These are phyloP conservation scores for Dryobota labecula DNA, from an alignment of 2,888 invertebrate genomes.

Conservation along the genomic window DNA sequence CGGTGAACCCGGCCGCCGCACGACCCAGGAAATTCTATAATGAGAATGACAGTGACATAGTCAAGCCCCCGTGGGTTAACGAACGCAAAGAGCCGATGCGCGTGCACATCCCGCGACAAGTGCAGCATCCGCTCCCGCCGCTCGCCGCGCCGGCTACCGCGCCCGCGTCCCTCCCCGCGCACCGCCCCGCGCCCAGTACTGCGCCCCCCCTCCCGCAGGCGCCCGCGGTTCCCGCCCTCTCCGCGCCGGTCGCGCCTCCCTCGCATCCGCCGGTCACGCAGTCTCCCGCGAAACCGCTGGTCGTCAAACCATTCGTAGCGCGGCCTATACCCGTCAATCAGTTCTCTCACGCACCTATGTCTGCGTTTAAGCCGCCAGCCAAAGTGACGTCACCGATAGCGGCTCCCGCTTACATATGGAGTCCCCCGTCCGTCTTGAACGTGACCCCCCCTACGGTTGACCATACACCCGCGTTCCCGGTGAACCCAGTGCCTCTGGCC, in stretches of 20 bases:
- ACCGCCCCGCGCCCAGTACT: constrained; percentile 35
- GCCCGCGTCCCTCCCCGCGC: constrained; percentile 38
- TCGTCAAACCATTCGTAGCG: constrained; percentile 87
- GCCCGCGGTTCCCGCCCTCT: constrained; percentile 25
- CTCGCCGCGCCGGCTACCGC: constrained; percentile 33
- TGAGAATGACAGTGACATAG: constrained; percentile 79
- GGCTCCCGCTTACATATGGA: constrained; percentile 83
- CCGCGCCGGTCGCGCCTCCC: constrained; percentile 54
- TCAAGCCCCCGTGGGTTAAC: constrained; percentile 85
- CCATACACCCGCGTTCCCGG: constrained; percentile 68
- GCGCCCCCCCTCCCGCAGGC: constrained; percentile 41
- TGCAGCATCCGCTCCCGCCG: constrained; percentile 58
- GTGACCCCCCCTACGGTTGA: constrained; percentile 78
- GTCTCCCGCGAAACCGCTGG: constrained; percentile 78
- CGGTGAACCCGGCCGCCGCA: constrained; percentile 70
- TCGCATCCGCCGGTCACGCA: constrained; percentile 69
- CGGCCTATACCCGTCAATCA: constrained; percentile 92
- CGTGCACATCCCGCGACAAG: constrained; percentile 63
- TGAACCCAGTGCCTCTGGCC: constrained; percentile 69
- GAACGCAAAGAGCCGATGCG: constrained; percentile 78
- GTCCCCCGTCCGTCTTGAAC: constrained; percentile 82
- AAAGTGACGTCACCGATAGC: constrained; percentile 82
- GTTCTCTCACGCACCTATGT: constrained; percentile 94
- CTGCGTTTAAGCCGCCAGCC: constrained; percentile 93
- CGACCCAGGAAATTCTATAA: constrained; percentile 74